Evolutionary conservation across 2,797 vertebrate genomes (phyloP).

Genomic region (Vultur gryphus): DNA sequence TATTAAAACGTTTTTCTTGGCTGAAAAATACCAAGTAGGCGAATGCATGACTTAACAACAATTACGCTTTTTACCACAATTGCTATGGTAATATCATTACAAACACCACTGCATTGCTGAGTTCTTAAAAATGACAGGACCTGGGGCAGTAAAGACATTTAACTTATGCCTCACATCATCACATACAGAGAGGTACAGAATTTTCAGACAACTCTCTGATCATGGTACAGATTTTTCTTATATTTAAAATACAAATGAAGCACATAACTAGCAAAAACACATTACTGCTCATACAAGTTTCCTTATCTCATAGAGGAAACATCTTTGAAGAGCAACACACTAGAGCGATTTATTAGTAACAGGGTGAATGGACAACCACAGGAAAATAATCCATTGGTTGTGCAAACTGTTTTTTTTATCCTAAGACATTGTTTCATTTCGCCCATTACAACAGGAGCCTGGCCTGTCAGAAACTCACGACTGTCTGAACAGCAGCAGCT

Average conservation of each 20-base stretch:
- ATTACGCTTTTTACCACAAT: neutral
- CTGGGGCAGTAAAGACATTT: neutral
- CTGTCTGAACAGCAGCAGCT: neutral
- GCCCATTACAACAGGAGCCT: neutral
- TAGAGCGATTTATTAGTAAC: neutral
- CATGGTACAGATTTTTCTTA: accelerated
- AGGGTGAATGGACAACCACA: neutral
- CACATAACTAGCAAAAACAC: accelerated
- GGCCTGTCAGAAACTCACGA: neutral
- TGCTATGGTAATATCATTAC: neutral
- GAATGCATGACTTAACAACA: neutral
- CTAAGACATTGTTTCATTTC: neutral
- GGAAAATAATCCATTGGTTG: neutral
- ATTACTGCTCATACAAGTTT: neutral
- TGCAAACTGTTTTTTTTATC: neutral
- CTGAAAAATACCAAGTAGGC: neutral
- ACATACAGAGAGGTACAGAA: neutral
- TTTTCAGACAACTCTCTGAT: neutral
- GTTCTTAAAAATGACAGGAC: neutral
- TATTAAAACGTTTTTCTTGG: neutral
- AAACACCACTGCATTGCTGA: accelerated
- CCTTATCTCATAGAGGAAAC: neutral
- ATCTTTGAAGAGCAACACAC: neutral
- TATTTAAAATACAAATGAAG: neutral
- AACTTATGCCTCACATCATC: neutral